Conservation (phyloP, 2,888 invertebrate genomes). For the Auanema sp. region DNA sequence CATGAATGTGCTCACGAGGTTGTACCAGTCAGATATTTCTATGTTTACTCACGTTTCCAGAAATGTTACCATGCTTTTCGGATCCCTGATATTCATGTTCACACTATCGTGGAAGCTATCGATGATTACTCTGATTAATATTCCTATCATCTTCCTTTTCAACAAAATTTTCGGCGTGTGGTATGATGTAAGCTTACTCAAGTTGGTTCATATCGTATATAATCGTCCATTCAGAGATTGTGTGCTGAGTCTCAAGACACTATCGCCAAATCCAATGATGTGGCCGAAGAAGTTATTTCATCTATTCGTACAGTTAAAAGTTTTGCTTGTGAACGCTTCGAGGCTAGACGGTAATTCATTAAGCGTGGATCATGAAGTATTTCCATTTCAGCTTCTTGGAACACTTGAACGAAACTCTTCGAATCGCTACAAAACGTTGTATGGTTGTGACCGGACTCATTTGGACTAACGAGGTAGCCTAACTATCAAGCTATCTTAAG, state of each 20-base stretch:
- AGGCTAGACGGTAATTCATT: constrained; percentile 45
- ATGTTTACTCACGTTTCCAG: constrained; percentile 35
- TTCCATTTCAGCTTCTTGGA: constrained; percentile 52
- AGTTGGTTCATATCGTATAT: neutral
- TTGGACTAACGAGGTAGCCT: constrained; percentile 63
- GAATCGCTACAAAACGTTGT: constrained; percentile 61
- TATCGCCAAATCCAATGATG: constrained; percentile 66
- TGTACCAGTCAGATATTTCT: neutral
- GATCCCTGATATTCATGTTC: constrained; percentile 66
- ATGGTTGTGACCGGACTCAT: constrained; percentile 65
- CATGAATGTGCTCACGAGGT: constrained; percentile 64
- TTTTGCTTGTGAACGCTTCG: constrained; percentile 66
- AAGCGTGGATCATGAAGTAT: neutral
- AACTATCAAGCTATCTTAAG: too few relatives aligned
- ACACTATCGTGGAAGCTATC: constrained; percentile 66
- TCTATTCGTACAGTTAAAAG: constrained; percentile 66
- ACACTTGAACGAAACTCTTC: constrained; percentile 52
- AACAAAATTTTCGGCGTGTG: constrained; percentile 66
- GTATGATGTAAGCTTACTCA: constrained; percentile 64
- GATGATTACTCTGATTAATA: constrained; percentile 65
- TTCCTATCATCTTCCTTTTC: constrained; percentile 65
- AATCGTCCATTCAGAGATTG: constrained; percentile 58
- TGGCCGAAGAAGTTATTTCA: constrained; percentile 66
- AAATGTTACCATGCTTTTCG: constrained; percentile 65
- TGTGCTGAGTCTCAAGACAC: constrained; percentile 65